Percentiles rank a stretch among this genome's conserved stretches.
Conservation (phyloP, 2,797 vertebrate genomes). For the Anguilla pacifica region DNA sequence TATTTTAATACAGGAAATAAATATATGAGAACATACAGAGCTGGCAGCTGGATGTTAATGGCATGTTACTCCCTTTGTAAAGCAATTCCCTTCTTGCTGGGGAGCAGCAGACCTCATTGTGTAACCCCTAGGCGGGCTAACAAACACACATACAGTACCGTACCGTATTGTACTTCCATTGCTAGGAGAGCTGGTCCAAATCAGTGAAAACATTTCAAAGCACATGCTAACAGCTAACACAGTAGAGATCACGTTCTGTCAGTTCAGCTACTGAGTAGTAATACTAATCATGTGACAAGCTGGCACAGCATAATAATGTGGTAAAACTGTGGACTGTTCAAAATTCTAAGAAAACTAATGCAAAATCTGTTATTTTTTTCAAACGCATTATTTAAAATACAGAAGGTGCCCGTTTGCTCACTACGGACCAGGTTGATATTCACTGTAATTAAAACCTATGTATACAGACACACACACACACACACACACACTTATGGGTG, state of each 20-base stretch:
- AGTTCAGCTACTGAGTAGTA: not conserved
- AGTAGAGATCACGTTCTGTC: not conserved
- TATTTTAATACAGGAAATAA: constrained; percentile 63
- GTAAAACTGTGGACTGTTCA: not conserved
- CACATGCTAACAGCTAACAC: too few relatives aligned
- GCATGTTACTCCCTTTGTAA: constrained; percentile 76
- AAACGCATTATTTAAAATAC: not conserved
- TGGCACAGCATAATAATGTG: not conserved
- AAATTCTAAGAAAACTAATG: not conserved
- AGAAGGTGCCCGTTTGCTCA: not conserved
- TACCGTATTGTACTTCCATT: not conserved
- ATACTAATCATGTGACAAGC: not conserved
- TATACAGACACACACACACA: too few relatives aligned
- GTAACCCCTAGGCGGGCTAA: constrained; percentile 33
- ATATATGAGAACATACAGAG: constrained; percentile 71
- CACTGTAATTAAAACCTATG: constrained; percentile 20
- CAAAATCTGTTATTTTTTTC: not conserved
- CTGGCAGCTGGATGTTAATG: constrained; percentile 70
- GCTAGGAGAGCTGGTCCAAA: not conserved
- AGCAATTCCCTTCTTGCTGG: constrained; percentile 66
- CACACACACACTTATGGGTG: too few relatives aligned
- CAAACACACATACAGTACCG: constrained; percentile 33
- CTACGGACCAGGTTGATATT: constrained; percentile 18
- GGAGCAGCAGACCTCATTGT: constrained; percentile 46
- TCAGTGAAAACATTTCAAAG: not conserved